A percentile compares a stretch with the other conserved stretches of the same genome.
phyloP scores from a whole-genome alignment of 37 sponge, comb jelly and placozoan genomes.

The Aphrocallistes beatrix region DNA sequence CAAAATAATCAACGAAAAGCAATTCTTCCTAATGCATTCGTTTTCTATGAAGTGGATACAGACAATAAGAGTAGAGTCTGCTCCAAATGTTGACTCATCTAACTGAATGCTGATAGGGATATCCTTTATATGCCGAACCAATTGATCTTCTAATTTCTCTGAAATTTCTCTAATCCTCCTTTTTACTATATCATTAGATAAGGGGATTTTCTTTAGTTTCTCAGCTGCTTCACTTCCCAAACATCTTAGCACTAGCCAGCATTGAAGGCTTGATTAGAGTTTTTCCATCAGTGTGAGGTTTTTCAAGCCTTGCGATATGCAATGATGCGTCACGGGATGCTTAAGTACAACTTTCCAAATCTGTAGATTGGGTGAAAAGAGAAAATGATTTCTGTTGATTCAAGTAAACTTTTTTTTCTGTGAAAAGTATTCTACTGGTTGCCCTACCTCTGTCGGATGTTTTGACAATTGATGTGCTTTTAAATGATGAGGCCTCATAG shows the following conservation, averaged over 20 bases:
- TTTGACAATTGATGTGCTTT: constrained; percentile 17
- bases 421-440: constrained; percentile 16
- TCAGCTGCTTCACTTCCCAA: too few species aligned
- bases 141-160: background rate
- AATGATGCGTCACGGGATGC: background rate
- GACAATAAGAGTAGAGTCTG: background rate
- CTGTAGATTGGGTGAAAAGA: background rate
- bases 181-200: background rate
- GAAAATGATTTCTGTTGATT: background rate
- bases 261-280: background rate
- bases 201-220: background rate
- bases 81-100: background rate
- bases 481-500: background rate
- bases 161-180: background rate
- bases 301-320: background rate
- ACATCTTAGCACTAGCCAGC: too few species aligned
- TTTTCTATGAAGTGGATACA: background rate
- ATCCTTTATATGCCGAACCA: background rate
- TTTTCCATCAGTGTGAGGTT: background rate
- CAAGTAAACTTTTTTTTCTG: constrained; percentile 12
- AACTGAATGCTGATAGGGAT: background rate
- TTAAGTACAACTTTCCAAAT: background rate
- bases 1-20: background rate
- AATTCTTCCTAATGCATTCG: background rate
- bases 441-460: constrained; percentile 3